These are phyloP conservation scores for Calameuta idolon DNA, from an alignment of 2,888 invertebrate genomes.

Conservation along the genomic window DNA sequence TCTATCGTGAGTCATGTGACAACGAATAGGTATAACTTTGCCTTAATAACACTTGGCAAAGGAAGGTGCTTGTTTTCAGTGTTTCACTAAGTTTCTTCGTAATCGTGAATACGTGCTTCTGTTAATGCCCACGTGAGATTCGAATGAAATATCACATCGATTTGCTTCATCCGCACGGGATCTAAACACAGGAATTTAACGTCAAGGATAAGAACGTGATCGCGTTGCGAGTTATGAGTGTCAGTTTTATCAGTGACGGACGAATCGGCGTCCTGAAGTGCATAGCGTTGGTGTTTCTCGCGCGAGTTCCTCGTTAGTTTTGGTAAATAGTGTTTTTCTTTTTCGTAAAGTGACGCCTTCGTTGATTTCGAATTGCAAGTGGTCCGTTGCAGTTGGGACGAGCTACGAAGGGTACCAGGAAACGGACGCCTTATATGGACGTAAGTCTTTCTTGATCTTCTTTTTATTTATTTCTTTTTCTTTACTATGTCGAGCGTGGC, in stretches of 20 bases:
- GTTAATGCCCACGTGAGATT: not conserved
- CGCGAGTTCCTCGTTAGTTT: not conserved
- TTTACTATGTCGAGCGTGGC: conserved; percentile 9
- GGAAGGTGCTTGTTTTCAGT: not conserved
- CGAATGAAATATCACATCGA: not conserved
- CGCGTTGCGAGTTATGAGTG: not conserved
- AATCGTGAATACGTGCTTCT: not conserved
- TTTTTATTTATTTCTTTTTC: conserved; percentile 15
- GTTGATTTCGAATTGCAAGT: not conserved
- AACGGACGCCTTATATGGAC: conserved; percentile 36
- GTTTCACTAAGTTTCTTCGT: not conserved
- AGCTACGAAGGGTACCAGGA: conserved; percentile 6
- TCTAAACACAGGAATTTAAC: not conserved
- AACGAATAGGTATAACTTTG: not conserved
- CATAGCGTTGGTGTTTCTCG: not conserved
- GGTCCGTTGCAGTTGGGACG: not conserved
- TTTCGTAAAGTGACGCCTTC: not conserved
- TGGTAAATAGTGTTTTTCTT: not conserved
- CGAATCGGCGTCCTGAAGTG: not conserved
- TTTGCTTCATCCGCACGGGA: not conserved
- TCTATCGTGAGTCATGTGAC: conserved; percentile 19
- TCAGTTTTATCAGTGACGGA: not conserved
- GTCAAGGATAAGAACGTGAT: not conserved
- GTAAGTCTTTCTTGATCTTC: conserved; percentile 39
- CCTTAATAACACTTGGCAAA: not conserved